Conservation (phyloP, 2,113 vertebrate species). For the Upupa epops region DNA sequence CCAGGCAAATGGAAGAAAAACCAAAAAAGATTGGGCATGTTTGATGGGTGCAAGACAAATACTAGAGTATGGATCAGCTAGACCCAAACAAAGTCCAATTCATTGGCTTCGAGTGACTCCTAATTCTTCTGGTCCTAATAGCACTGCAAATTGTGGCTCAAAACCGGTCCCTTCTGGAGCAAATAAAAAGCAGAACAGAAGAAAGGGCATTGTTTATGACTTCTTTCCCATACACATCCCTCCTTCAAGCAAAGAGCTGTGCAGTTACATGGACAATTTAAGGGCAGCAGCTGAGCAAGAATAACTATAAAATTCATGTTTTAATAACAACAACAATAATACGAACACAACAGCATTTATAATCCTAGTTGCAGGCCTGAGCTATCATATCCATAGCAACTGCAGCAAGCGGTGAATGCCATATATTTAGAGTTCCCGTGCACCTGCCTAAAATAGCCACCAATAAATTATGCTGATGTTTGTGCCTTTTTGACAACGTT, state of each 20-base stretch:
- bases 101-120: background rate
- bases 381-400: constrained; percentile 70
- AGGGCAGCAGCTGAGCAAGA: constrained; percentile 20
- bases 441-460: constrained; percentile 66
- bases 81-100: background rate
- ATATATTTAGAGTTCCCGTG: constrained; percentile 63
- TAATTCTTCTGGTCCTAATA: background rate
- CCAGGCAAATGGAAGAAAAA: background rate
- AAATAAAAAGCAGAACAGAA: constrained; percentile 21
- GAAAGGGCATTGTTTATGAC: background rate
- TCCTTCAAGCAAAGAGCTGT: constrained; percentile 13
- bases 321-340: constrained; percentile 63
- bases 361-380: constrained; percentile 61
- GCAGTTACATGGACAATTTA: constrained; percentile 47
- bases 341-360: constrained; percentile 61
- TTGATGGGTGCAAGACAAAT: background rate
- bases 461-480: constrained; percentile 58
- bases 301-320: constrained; percentile 60
- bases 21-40: fast-evolving
- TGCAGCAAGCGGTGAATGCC: constrained; percentile 46
- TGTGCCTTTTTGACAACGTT: constrained; percentile 24
- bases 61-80: background rate
- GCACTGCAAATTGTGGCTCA: background rate
- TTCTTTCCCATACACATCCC: background rate
- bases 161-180: constrained; percentile 6